phyloP scores from a whole-genome alignment of 2,888 invertebrate genomes.

The Onchidella celtica region DNA sequence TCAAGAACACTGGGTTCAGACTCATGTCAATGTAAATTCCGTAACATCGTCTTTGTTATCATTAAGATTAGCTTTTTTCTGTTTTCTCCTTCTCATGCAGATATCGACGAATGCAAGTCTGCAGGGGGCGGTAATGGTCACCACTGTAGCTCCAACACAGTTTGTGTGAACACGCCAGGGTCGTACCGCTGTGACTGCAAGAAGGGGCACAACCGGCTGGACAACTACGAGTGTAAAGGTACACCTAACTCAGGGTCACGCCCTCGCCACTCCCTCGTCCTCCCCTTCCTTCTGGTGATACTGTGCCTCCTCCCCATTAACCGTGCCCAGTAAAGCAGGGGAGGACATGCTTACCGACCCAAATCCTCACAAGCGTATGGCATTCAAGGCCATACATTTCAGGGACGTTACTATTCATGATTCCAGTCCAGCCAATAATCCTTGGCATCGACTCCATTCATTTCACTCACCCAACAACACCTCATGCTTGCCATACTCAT shows the following conservation, averaged over 20 bases:
- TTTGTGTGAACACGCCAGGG: slow-evolving; percentile 90
- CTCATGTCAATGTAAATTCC: too few species aligned
- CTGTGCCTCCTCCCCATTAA: slow-evolving; percentile 23
- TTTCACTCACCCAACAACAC: neutral
- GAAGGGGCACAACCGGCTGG: slow-evolving; percentile 85
- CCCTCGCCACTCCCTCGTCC: neutral
- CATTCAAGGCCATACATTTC: neutral
- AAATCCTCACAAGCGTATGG: neutral
- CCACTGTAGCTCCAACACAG: slow-evolving; percentile 91
- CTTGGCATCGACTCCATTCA: too few species aligned
- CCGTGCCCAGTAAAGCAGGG: neutral
- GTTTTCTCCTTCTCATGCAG: slow-evolving; percentile 82
- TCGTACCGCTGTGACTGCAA: slow-evolving; percentile 92
- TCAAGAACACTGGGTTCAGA: too few species aligned
- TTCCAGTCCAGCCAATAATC: slow-evolving; percentile 29
- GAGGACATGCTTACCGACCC: too few species aligned
- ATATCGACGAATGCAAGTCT: slow-evolving; percentile 91
- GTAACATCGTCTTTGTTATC: neutral
- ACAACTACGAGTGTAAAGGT: slow-evolving; percentile 71
- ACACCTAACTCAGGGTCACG: slow-evolving; percentile 49
- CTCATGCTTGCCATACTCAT: neutral
- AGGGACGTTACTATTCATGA: slow-evolving; percentile 23
- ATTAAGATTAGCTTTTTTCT: neutral
- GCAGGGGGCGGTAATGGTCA: slow-evolving; percentile 84
- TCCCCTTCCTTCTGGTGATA: slow-evolving; percentile 19